Conservation (phyloP, 2,888 invertebrate genomes). For the Sesia apiformis region DNA sequence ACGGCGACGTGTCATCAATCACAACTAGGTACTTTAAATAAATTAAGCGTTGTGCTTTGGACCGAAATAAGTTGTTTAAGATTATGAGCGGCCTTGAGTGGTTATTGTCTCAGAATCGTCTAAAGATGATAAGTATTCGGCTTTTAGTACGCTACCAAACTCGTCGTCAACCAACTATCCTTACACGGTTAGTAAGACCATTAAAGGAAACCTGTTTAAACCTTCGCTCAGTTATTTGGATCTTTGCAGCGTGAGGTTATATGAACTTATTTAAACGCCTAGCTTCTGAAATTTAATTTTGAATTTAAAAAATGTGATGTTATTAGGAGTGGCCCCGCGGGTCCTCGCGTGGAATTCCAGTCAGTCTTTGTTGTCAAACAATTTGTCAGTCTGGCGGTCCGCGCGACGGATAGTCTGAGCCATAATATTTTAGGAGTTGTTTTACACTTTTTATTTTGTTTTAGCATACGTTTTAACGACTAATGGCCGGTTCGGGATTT, state of each 20-base stretch:
- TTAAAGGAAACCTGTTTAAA: background rate
- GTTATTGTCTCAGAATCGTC: background rate
- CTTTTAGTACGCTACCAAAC: background rate
- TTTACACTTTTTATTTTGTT: slow-evolving; percentile 17
- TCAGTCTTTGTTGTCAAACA: no score
- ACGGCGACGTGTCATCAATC: slow-evolving; percentile 5
- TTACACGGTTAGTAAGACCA: background rate
- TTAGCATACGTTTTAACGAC: slow-evolving; percentile 19
- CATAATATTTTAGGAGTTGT: slow-evolving; percentile 16
- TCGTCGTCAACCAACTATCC: background rate
- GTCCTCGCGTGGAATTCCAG: slow-evolving; percentile 19
- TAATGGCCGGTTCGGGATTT: slow-evolving; percentile 16
- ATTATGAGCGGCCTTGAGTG: background rate
- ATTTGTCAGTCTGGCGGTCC: slow-evolving; percentile 31
- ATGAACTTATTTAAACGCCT: background rate
- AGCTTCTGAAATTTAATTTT: slow-evolving; percentile 3
- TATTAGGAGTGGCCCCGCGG: slow-evolving; percentile 9
- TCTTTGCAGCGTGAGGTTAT: background rate
- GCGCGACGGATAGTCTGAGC: slow-evolving; percentile 13
- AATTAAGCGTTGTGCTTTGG: slow-evolving; percentile 4
- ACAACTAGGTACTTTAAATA: slow-evolving; percentile 13
- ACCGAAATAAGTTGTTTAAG: slow-evolving; percentile 11
- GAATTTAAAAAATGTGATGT: slow-evolving; percentile 9
- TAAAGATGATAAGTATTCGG: background rate
- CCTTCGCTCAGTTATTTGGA: background rate